phyloP scores from a whole-genome alignment of 1,140 invertebrate species.

The Drosophila yakuba region DNA sequence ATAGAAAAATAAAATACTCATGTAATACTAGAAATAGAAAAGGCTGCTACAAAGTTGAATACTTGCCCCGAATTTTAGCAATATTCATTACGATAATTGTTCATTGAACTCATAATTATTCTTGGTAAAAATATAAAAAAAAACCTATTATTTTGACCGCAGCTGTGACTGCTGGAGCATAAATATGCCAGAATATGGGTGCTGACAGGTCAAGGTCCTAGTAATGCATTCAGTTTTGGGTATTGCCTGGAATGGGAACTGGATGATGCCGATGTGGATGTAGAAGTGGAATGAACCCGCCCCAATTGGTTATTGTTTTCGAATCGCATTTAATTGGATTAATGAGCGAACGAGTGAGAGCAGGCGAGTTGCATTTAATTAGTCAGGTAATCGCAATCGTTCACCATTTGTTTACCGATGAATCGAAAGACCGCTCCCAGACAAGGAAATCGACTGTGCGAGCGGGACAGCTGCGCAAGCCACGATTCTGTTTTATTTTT shows the following conservation, averaged over 20 bases:
- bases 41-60: too few relatives aligned
- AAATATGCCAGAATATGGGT: too few relatives aligned
- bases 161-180: neutral
- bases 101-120: neutral
- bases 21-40: neutral
- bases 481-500: neutral
- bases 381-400: constrained; percentile 20
- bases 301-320: constrained; percentile 13
- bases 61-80: too few relatives aligned
- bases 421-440: constrained; percentile 20
- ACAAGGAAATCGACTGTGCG: constrained; percentile 24
- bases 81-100: too few relatives aligned
- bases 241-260: constrained; percentile 1
- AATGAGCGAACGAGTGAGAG: neutral
- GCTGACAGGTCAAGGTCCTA: constrained; percentile 44
- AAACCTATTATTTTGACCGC: neutral
- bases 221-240: constrained; percentile 15
- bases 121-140: neutral
- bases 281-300: constrained; percentile 17
- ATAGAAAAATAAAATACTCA: too few relatives aligned
- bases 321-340: constrained; percentile 46
- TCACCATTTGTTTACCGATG: constrained; percentile 9
- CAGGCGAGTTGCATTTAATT: constrained; percentile 13
- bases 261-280: neutral
- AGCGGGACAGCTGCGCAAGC: constrained; percentile 7